Conservation (phyloP, 2,797 vertebrate species). For the Microctenopoma stevenorrisi region DNA sequence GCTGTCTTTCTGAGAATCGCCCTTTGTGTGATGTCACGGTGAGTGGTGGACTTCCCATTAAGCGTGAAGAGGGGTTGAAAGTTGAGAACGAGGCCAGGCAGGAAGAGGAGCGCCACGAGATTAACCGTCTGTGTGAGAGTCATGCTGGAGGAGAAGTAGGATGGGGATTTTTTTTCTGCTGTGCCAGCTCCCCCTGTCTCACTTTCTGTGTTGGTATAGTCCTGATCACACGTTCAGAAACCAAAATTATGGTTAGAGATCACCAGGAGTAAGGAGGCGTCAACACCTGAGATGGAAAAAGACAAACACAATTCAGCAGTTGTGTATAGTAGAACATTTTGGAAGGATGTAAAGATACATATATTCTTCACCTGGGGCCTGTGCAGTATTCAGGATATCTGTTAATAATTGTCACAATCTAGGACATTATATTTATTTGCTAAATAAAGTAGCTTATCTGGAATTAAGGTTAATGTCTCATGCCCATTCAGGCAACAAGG, state of each 20-base stretch:
- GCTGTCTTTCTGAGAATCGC: slow-evolving; percentile 74
- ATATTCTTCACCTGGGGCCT: too few species aligned
- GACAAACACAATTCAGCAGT: background rate
- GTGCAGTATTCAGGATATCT: too few species aligned
- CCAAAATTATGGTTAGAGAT: background rate
- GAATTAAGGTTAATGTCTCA: too few species aligned
- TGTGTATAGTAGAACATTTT: too few species aligned
- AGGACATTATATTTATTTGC: too few species aligned
- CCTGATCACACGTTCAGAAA: background rate
- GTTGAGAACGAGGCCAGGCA: slow-evolving; percentile 28
- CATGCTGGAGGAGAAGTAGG: background rate
- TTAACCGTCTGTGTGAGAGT: background rate
- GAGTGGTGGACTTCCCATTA: slow-evolving; percentile 46
- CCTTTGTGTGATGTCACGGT: slow-evolving; percentile 65
- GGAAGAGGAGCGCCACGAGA: slow-evolving; percentile 28
- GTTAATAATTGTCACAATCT: too few species aligned
- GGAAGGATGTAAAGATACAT: too few species aligned
- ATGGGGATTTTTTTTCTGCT: background rate
- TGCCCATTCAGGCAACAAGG: too few species aligned
- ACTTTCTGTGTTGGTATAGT: background rate
- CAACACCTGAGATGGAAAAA: slow-evolving; percentile 31
- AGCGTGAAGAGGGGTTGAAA: slow-evolving; percentile 60
- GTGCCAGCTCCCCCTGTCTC: background rate
- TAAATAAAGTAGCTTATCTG: too few species aligned
- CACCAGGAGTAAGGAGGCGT: slow-evolving; percentile 20